Evolutionary conservation across 1,140 invertebrate species (phyloP).

Genomic region (Diprion similis): DNA sequence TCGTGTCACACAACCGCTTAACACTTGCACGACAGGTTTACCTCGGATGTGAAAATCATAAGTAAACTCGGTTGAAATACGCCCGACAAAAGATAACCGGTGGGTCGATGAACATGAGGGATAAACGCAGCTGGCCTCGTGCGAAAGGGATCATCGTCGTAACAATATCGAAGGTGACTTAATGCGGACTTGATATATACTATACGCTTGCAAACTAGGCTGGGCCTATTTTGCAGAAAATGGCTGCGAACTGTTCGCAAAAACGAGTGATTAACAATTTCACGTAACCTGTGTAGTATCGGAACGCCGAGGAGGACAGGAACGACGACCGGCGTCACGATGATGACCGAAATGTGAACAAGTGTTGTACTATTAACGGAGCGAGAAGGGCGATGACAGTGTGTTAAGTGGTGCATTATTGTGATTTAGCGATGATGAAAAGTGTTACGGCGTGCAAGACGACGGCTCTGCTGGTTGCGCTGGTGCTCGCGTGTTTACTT

Average conservation of each 20-base stretch:
- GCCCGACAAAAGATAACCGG: conserved; percentile 6
- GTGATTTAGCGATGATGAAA: conserved; percentile 24
- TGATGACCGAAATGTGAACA: not conserved
- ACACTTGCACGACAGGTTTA: not conserved
- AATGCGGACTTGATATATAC: not conserved
- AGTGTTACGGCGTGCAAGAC: conserved; percentile 3
- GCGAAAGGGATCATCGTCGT: conserved; percentile 7
- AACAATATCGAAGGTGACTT: not conserved
- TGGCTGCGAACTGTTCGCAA: conserved; percentile 17
- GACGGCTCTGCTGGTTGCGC: conserved; percentile 32
- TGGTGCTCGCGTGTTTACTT: conserved; percentile 43
- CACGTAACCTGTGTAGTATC: not conserved
- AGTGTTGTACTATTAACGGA: not conserved
- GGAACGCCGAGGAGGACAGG: not conserved
- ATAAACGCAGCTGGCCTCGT: not conserved
- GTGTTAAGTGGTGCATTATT: conserved; percentile 17
- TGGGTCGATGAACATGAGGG: not conserved
- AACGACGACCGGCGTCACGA: not conserved
- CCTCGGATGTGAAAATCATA: not conserved
- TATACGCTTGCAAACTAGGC: conserved; percentile 13
- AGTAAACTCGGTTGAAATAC: not conserved
- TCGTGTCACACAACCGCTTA: conserved; percentile 21
- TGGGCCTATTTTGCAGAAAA: conserved; percentile 23
- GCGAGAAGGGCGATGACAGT: not conserved
- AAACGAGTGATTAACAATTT: conserved; percentile 13